Evolutionary conservation across 2,888 invertebrate species (phyloP).

Genomic region (Aporophyla nigra): DNA sequence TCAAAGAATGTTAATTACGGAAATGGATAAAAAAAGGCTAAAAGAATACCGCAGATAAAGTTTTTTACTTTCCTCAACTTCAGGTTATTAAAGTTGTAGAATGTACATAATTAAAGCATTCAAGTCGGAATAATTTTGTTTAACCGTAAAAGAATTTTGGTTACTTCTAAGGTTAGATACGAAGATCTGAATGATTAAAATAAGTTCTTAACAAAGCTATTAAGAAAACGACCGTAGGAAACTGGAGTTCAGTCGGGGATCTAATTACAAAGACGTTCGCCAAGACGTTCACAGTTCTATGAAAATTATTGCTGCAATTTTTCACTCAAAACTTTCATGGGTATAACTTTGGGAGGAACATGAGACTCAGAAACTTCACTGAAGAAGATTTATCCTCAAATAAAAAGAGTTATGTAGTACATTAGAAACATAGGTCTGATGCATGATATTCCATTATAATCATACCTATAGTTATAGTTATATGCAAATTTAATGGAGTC

Average conservation of each 20-base stretch:
- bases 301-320: conserved; percentile 87
- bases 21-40: conserved; percentile 43
- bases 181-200: conserved; percentile 68
- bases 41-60: conserved; percentile 33
- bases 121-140: conserved; percentile 32
- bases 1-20: conserved; percentile 62
- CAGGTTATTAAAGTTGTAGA: conserved; percentile 18
- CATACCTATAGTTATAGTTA: not conserved
- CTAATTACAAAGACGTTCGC: conserved; percentile 82
- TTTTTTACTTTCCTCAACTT: conserved; percentile 39
- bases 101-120: conserved; percentile 32
- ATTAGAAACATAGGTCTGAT: not conserved
- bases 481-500: not conserved
- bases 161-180: conserved; percentile 32
- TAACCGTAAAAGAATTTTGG: conserved; percentile 51
- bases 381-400: conserved; percentile 77
- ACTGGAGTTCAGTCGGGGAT: conserved; percentile 78
- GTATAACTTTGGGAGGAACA: conserved; percentile 77
- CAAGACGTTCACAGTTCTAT: conserved; percentile 81
- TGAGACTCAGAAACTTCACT: conserved; percentile 71
- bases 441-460: not conserved
- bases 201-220: conserved; percentile 80
- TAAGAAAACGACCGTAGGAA: conserved; percentile 78
- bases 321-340: conserved; percentile 85
- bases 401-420: conserved; percentile 72